Evolutionary conservation across 2,797 vertebrate genomes (phyloP), one percentile per base, ranked within the genome.

Genomic region (Phoebastria nigripes): DNA sequence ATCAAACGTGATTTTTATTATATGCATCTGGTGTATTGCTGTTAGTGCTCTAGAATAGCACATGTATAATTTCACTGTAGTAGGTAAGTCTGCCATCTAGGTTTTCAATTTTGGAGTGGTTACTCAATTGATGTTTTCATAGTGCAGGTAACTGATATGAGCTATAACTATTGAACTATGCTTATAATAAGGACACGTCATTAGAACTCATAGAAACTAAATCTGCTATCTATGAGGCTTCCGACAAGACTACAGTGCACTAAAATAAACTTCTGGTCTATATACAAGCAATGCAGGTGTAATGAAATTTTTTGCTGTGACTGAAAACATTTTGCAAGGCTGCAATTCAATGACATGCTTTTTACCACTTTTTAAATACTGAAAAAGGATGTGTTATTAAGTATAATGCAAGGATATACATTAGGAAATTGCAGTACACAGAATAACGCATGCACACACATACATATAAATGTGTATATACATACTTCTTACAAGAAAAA

Each of bases 1-100:
- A 96, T 96, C 93, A 97, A 94, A 96, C 6, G 3, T 31, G 8
- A 28, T 18, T 95, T 97, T 94, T 96, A 96, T 94, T 81, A 31
- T 46, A 13, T 29, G 51, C 92, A 96, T 81, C 71, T 96, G 94
- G 82, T 70, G 52, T 44, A 19, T 95, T 79, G 28, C 78, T 90
- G 67, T 70, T 86, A 62, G 54, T 72, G 63, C 10, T 81, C 91
- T 61, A 82, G 82, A 86, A 71, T 12, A 94, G 70, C 70, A 42
- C 65, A 18, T 82, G 62, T 76, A 49, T 73, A 28, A 65, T 67
- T 89, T 90, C 80, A 33, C 37, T 80, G 59, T 14, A 41, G 71
- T 61, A 92, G 92, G 72, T 89, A 51, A 61, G 44, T 56, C 71
- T 90, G 56, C 52, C 44, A 46, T 33, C 69, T n/a, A 17, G 20